Evolutionary conservation across 2,797 vertebrate genomes (phyloP).

Genomic region (Etheostoma perlongum): DNA sequence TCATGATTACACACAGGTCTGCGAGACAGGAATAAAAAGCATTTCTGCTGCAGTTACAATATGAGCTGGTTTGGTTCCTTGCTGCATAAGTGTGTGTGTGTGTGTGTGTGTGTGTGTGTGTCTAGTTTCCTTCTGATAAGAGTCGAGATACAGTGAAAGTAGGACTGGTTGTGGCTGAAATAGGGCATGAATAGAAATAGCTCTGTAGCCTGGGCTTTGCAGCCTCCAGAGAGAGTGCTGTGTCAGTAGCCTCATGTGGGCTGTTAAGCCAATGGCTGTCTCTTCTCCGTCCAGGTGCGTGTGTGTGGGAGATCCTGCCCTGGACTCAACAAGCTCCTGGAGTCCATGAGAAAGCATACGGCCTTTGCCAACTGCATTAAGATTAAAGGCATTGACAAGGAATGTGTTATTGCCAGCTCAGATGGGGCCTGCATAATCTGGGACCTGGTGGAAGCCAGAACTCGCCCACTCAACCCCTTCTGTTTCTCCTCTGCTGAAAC

Average conservation of each 20-base stretch:
- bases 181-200: slow-evolving; percentile 80
- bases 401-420: slow-evolving; percentile 87
- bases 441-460: slow-evolving; percentile 85
- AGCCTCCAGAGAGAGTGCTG: slow-evolving; percentile 62
- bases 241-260: slow-evolving; percentile 56
- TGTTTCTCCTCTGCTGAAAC: slow-evolving; percentile 55
- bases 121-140: slow-evolving; percentile 50
- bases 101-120: slow-evolving; percentile 1
- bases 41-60: slow-evolving; percentile 21
- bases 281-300: slow-evolving; percentile 67
- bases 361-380: slow-evolving; percentile 84
- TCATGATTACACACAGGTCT: slow-evolving; percentile 25
- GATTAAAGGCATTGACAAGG: slow-evolving; percentile 83
- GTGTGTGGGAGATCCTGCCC: slow-evolving; percentile 77
- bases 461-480: slow-evolving; percentile 67
- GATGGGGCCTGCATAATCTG: slow-evolving; percentile 80
- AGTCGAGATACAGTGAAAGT: slow-evolving; percentile 66
- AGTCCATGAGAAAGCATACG: slow-evolving; percentile 83
- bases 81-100: slow-evolving; percentile 24
- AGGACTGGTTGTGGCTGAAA: slow-evolving; percentile 74
- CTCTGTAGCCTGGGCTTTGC: slow-evolving; percentile 55
- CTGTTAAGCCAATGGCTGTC: slow-evolving; percentile 55
- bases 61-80: slow-evolving; percentile 24
- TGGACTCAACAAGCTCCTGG: slow-evolving; percentile 75
- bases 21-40: slow-evolving; percentile 12